These are phyloP conservation scores for Chaetodon auriga DNA, from an alignment of 2,113 vertebrate genomes.

Conservation along the genomic window DNA sequence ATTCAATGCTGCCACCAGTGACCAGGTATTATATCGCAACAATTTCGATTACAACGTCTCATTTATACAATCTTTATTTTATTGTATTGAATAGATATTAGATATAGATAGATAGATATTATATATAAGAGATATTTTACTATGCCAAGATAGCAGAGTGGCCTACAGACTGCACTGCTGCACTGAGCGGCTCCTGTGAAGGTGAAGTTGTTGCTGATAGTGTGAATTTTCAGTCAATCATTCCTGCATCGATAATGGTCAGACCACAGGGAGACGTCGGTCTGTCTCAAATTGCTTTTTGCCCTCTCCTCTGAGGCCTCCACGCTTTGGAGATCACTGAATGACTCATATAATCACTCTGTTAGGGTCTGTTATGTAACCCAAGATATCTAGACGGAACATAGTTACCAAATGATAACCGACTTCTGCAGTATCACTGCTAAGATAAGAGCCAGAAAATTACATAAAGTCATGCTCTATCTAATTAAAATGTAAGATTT, in stretches of 20 bases:
- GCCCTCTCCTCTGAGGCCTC: neutral
- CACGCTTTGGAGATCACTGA: neutral
- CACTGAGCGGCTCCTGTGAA: too few relatives aligned
- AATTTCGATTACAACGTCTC: neutral
- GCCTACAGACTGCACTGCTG: too few relatives aligned
- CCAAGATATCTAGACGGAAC: neutral
- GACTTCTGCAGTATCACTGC: neutral
- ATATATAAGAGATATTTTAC: too few relatives aligned
- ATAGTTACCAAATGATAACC: neutral
- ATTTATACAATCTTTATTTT: neutral
- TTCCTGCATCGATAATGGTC: neutral
- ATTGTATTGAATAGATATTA: too few relatives aligned
- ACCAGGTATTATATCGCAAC: neutral
- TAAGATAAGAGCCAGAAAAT: neutral
- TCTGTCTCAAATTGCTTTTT: too few relatives aligned
- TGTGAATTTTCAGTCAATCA: neutral
- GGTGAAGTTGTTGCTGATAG: neutral
- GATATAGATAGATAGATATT: too few relatives aligned
- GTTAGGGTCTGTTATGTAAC: conserved; percentile 12
- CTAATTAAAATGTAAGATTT: too few relatives aligned
- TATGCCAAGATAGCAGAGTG: too few relatives aligned
- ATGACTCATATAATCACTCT: conserved; percentile 28
- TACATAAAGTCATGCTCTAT: neutral
- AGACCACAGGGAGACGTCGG: neutral
- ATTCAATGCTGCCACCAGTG: neutral